Evolutionary conservation across 2,888 invertebrate species (phyloP), one percentile per base, ranked within the genome.

Genomic region (Cosmopolites sordidus): DNA sequence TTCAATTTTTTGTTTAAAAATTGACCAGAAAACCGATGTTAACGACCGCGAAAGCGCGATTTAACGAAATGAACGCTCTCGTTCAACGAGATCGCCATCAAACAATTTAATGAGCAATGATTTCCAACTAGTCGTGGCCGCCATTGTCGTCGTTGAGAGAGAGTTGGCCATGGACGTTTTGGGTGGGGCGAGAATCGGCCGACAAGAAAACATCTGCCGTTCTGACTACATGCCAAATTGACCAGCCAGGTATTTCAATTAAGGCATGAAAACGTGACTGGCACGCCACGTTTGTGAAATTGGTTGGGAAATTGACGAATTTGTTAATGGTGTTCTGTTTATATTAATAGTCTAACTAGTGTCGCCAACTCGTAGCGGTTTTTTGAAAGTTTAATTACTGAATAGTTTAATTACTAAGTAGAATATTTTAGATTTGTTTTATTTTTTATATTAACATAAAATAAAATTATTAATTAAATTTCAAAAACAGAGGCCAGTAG

Each of bases 91-190:
- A 60, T 58, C 57, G 43, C 57, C 51, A 59, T 56, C 52, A 15
- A 43, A 42, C 46, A 57, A 59, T 62, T 62, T 62, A 62, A 53
- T 60, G 55, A 60, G 56, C 53, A 58, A 62, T 59, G 53, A 60
- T 48, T 58, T 51, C 48, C 49, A 59, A 58, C 60, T 47, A 58
- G 55, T 54, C 59, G 59, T 61, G 48, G 48, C 48, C 58, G 58
- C 55, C 60, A 58, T 61, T 58, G 58, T 54, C 40, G 39, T 50
- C 50, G 43, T 43, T 43, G 43, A 43, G 30, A 43, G 38, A 11
- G 18, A 42, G 49, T 49, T 16, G 49, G 49, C 49, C 49, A 43
- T 43, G 49, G 43, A 5, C 22, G 22, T 22, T 22, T 8, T 3
- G 22, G 22, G 22, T 22, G 22, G 22, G 22, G 22, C 22, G 22